A percentile compares a stretch with the other conserved stretches of the same genome.
Conservation (phyloP, 2,888 invertebrate genomes). For the Zeuzera pyrina region DNA sequence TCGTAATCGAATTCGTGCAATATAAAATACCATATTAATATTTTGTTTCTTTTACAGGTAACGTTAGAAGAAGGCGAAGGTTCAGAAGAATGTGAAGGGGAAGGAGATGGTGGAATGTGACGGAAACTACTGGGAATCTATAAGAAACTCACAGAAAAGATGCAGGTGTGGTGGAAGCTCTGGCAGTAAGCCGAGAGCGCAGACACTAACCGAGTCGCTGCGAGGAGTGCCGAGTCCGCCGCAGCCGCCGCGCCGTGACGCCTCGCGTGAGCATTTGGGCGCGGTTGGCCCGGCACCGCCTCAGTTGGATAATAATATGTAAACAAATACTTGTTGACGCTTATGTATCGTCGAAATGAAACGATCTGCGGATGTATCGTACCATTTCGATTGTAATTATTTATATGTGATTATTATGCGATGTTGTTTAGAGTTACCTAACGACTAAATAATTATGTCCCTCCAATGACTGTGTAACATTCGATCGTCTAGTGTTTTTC, state of each 20-base stretch:
- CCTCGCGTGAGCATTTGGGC: no score
- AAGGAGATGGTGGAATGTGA: constrained; percentile 85
- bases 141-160: constrained; percentile 91
- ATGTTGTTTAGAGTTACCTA: constrained; percentile 69
- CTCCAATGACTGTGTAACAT: constrained; percentile 68
- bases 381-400: constrained; percentile 62
- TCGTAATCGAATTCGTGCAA: no score
- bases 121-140: constrained; percentile 93
- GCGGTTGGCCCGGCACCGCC: constrained; percentile 12
- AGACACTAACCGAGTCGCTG: constrained; percentile 18
- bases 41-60: constrained; percentile 78
- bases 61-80: constrained; percentile 91
- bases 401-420: constrained; percentile 65
- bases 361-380: constrained; percentile 51
- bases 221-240: not conserved
- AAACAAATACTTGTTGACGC: constrained; percentile 58
- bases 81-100: constrained; percentile 72
- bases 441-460: constrained; percentile 65
- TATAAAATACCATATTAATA: no score
- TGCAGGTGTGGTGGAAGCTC: constrained; percentile 91
- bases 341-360: constrained; percentile 64
- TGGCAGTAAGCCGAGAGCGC: constrained; percentile 70
- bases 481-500: constrained; percentile 64
- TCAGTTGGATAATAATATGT: constrained; percentile 49
- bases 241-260: no score